Conservation (phyloP, 2,113 vertebrate genomes). For the Galbula dea region DNA sequence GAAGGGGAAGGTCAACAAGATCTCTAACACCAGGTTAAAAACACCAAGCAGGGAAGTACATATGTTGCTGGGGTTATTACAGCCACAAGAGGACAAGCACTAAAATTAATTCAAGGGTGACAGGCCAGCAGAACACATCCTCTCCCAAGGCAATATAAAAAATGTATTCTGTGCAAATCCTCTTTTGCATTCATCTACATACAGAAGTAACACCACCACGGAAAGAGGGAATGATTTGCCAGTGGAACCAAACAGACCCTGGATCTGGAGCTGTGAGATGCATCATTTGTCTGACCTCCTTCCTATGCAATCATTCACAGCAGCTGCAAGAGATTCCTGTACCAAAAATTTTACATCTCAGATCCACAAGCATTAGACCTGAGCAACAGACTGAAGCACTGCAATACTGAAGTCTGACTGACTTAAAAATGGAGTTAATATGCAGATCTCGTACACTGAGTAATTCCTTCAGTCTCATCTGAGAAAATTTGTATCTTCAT, state of each 20-base stretch:
- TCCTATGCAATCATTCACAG: not conserved
- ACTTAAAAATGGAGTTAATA: not conserved
- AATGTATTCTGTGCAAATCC: not conserved
- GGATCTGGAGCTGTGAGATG: not conserved
- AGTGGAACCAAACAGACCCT: not conserved
- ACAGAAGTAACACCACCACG: not conserved
- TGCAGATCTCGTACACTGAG: rapidly evolving
- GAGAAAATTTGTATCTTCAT: not conserved
- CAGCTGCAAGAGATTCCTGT: not conserved
- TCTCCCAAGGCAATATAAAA: not conserved
- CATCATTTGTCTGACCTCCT: not conserved
- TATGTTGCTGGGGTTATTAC: not conserved
- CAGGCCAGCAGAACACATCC: not conserved
- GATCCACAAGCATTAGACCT: not conserved
- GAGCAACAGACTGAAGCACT: not conserved
- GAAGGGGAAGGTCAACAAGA: not conserved
- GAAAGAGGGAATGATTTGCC: not conserved
- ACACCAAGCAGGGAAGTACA: not conserved
- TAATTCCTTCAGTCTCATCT: not conserved
- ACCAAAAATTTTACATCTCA: not conserved
- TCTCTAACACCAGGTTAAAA: not conserved
- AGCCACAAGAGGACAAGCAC: not conserved
- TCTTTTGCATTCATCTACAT: not conserved
- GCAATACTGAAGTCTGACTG: not conserved
- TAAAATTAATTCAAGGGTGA: not conserved